phyloP scores from a whole-genome alignment of 2,888 invertebrate genomes.

The Andrena haemorrhoa region DNA sequence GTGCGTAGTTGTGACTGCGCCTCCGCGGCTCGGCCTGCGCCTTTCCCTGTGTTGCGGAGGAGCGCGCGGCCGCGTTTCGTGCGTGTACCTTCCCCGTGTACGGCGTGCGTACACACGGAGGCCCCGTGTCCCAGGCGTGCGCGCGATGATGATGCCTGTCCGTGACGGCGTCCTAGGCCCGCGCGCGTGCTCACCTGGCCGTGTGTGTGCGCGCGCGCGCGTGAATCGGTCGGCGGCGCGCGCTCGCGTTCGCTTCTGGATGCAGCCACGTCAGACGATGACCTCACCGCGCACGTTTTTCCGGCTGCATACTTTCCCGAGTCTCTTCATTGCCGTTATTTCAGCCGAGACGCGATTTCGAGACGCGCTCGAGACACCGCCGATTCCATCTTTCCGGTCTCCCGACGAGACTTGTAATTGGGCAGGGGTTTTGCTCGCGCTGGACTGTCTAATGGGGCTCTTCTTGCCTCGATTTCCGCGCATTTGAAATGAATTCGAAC shows the following conservation, averaged over 20 bases:
- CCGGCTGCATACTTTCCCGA: constrained; percentile 36
- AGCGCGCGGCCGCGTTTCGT: constrained; percentile 15
- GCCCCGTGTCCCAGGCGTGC: not conserved
- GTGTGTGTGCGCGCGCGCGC: not conserved
- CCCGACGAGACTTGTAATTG: not conserved
- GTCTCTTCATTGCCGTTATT: constrained; percentile 36
- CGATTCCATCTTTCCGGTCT: not conserved
- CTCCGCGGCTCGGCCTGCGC: constrained; percentile 52
- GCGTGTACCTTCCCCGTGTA: constrained; percentile 29
- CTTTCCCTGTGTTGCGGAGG: constrained; percentile 33
- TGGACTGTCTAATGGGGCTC: too few species aligned
- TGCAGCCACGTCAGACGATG: constrained; percentile 54
- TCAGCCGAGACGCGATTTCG: constrained; percentile 3
- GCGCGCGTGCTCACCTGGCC: constrained; percentile 30
- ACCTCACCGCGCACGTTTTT: constrained; percentile 49
- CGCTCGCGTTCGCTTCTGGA: constrained; percentile 14
- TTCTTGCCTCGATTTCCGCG: too few species aligned
- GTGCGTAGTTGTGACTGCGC: constrained; percentile 75
- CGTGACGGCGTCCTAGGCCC: constrained; percentile 22
- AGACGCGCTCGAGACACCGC: not conserved
- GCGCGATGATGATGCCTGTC: constrained; percentile 35
- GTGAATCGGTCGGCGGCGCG: too few species aligned
- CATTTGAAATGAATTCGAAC: too few species aligned
- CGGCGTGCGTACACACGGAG: constrained; percentile 41
- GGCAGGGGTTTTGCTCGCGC: too few species aligned